A percentile compares a stretch with the other conserved stretches of the same genome.
Conservation (phyloP, 2,888 invertebrate species). For the Parochlus steinenii region DNA sequence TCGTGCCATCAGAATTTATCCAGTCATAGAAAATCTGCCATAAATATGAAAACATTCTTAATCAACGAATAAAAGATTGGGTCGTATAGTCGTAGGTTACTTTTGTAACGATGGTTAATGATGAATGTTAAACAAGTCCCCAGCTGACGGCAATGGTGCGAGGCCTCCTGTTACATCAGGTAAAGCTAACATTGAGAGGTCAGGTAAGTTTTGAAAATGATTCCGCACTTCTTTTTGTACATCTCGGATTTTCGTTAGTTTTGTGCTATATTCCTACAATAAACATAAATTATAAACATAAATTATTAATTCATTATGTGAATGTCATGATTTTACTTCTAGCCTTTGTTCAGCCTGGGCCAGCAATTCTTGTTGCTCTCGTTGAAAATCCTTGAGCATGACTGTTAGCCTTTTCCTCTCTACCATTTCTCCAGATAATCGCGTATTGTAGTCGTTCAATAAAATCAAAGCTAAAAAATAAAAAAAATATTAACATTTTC, state of each 20-base stretch:
- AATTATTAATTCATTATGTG: background rate
- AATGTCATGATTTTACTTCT: slow-evolving; percentile 40
- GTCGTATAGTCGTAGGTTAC: too few species aligned
- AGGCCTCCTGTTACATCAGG: slow-evolving; percentile 87
- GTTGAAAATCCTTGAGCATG: slow-evolving; percentile 77
- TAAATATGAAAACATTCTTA: too few species aligned
- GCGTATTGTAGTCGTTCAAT: slow-evolving; percentile 74
- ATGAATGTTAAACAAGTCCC: slow-evolving; percentile 74
- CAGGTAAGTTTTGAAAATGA: slow-evolving; percentile 85
- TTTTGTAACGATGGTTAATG: slow-evolving; percentile 1
- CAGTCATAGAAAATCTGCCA: too few species aligned
- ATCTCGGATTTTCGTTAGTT: slow-evolving; percentile 68
- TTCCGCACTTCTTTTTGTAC: slow-evolving; percentile 81
- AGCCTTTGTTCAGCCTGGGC: slow-evolving; percentile 73
- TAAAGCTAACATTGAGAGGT: slow-evolving; percentile 55
- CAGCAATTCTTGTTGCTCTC: slow-evolving; percentile 70
- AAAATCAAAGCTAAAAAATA: slow-evolving; percentile 58
- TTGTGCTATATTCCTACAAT: slow-evolving; percentile 79
- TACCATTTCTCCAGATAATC: slow-evolving; percentile 76
- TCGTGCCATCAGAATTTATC: too few species aligned
- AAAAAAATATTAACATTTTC: background rate
- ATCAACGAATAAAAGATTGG: too few species aligned
- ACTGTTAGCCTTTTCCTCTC: slow-evolving; percentile 69
- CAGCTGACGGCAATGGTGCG: slow-evolving; percentile 86
- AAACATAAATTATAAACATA: too few species aligned